Evolutionary conservation across 2,113 vertebrate species (phyloP), one percentile per base, ranked within the genome.

Genomic region (Psittacara wagleri): DNA sequence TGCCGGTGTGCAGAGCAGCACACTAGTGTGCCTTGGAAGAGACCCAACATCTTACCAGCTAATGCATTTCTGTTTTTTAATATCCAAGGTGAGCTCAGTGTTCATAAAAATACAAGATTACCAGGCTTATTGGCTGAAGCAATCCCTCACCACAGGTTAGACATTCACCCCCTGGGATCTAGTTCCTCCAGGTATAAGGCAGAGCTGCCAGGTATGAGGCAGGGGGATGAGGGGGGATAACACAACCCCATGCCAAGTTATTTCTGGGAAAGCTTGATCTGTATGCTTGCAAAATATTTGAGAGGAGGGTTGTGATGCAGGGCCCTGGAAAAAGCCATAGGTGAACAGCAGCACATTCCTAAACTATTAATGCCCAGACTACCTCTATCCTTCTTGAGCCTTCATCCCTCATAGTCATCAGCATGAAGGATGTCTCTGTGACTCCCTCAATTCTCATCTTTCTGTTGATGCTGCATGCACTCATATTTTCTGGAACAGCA

Each of bases 11-110:
- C 76, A 77, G 44, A 70, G 49, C 57, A 93, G 79, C 62, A 41
- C 3, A 4, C 80, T 49, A 49, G 62, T 83, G 64, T 69, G 69
- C 73, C 83, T 94, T 95, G 90, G 92, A 95, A 88, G 31, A 76
- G 54, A 86, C 79, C 78, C 92, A 95, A 72, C 37, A 74, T 0
- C 70, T 92, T n/a, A 88, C 81, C 77, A 92, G 48, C 48, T 75
- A 87, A 88, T 24, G 18, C 23, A 41, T 84, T 95, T 74, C 69
- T 91, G 88, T 68, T 83, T 83, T 95, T 59, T 89, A 51, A 85
- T 81, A 93, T 51, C 72, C 73, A 92, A 94, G 90, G 94, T 92
- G 91, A 92, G 63, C 55, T 76, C 72, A 63, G 62, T 29, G 57
- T 69, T 91, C 78, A 67, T 66, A 88, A 78, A 88, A 86, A 61